A percentile compares a stretch with the other conserved stretches of the same genome.
These are phyloP conservation scores for Carassius auratus DNA, from an alignment of 2,113 vertebrate species.

Conservation along the genomic window DNA sequence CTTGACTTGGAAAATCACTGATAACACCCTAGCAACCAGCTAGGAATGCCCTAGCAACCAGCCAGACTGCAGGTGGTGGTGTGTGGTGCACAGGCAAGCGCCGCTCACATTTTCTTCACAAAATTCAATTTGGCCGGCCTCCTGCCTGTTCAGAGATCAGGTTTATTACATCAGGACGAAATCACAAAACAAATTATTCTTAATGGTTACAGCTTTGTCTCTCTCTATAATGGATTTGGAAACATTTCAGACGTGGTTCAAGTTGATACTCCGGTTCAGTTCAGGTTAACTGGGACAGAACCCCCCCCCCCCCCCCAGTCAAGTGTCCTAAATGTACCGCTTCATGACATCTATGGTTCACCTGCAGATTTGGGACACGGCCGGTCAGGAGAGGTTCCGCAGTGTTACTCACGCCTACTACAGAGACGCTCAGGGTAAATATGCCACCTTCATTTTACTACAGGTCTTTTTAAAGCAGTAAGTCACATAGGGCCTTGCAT, in stretches of 20 bases:
- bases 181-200: background rate
- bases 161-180: background rate
- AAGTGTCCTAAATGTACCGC: background rate
- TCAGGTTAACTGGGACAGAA: background rate
- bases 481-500: background rate
- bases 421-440: slow-evolving; percentile 94
- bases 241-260: background rate
- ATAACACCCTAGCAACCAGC: background rate
- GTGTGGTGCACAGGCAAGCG: background rate
- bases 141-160: background rate
- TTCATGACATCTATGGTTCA: slow-evolving; percentile 6
- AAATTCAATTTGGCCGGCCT: background rate
- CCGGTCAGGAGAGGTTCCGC: slow-evolving; percentile 96
- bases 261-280: background rate
- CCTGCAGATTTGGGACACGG: slow-evolving; percentile 95
- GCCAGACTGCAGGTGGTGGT: background rate
- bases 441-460: background rate
- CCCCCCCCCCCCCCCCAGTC: background rate
- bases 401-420: slow-evolving; percentile 98
- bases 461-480: background rate
- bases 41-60: background rate
- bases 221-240: background rate
- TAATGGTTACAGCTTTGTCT: background rate
- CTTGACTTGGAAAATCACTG: background rate
- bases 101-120: background rate